Evolutionary conservation across 2,797 vertebrate species (phyloP).

Genomic region (Myiotriccus ornatus): DNA sequence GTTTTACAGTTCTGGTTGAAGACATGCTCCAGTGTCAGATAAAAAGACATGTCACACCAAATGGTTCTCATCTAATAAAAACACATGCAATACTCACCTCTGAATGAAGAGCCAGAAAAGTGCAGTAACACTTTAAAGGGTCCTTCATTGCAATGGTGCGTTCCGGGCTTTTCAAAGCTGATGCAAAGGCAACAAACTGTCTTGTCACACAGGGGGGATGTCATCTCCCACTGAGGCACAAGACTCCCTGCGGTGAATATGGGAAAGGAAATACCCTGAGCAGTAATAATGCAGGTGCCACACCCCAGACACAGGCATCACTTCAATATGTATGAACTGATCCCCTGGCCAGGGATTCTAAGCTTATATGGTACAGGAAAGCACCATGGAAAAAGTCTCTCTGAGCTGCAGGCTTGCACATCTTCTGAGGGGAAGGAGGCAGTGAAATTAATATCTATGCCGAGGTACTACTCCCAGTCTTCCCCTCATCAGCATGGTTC

Average conservation of each 20-base stretch:
- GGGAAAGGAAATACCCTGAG: background rate
- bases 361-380: background rate
- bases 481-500: too few relatives aligned
- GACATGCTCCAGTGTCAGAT: background rate
- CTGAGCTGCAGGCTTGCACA: background rate
- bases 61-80: background rate
- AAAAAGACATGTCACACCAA: background rate
- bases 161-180: background rate
- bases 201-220: background rate
- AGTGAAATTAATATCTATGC: background rate
- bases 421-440: background rate
- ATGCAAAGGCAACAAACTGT: background rate
- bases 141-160: background rate
- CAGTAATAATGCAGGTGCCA: background rate
- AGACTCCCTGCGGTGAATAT: background rate
- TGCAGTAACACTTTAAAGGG: background rate
- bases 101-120: background rate
- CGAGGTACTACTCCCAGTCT: background rate
- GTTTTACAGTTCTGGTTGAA: background rate
- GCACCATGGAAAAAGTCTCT: background rate
- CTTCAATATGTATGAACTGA: background rate
- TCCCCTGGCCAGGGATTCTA: background rate
- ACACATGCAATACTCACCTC: accelerated
- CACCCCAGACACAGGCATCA: background rate
- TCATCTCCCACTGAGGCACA: background rate